Conservation (phyloP, 2,797 vertebrate genomes). For the Tokudaia tokunoshimensis region DNA sequence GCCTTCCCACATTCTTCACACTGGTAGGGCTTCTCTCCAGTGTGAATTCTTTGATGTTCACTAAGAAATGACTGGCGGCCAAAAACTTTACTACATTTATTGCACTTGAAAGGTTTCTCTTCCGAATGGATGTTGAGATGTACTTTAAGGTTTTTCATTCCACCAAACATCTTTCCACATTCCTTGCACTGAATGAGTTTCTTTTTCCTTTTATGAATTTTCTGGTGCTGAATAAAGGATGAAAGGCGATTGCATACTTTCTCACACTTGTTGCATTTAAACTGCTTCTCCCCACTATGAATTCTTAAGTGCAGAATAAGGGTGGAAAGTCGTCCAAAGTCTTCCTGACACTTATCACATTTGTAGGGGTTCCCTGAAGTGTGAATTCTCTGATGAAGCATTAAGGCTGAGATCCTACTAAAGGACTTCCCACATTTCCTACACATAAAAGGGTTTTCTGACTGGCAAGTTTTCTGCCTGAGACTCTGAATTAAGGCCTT, state of each 20-base stretch:
- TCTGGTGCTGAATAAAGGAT: conserved; percentile 69
- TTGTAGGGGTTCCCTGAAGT: conserved; percentile 30
- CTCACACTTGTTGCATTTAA: conserved; percentile 63
- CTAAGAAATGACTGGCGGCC: conserved; percentile 74
- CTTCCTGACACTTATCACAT: conserved; percentile 60
- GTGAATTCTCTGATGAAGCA: conserved; percentile 81
- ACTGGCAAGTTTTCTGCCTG: not conserved
- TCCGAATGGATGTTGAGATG: conserved; percentile 82
- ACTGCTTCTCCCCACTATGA: conserved; percentile 52
- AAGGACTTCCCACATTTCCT: conserved; percentile 74
- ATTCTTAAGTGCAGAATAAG: conserved; percentile 65
- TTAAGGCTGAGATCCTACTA: conserved; percentile 54
- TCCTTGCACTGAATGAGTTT: conserved; percentile 81
- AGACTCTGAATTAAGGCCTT: not conserved
- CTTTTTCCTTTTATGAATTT: conserved; percentile 75
- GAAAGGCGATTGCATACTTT: conserved; percentile 67
- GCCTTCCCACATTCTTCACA: conserved; percentile 80
- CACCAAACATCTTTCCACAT: conserved; percentile 82
- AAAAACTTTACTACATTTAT: conserved; percentile 80
- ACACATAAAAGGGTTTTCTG: conserved; percentile 72
- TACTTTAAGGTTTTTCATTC: conserved; percentile 76
- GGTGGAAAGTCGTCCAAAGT: conserved; percentile 46
- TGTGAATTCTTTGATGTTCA: conserved; percentile 79
- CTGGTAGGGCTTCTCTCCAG: conserved; percentile 79
- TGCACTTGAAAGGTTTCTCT: conserved; percentile 82